These are phyloP conservation scores for Pantherophis vulpinus DNA, from an alignment of 2,797 vertebrate species.

Conservation along the genomic window DNA sequence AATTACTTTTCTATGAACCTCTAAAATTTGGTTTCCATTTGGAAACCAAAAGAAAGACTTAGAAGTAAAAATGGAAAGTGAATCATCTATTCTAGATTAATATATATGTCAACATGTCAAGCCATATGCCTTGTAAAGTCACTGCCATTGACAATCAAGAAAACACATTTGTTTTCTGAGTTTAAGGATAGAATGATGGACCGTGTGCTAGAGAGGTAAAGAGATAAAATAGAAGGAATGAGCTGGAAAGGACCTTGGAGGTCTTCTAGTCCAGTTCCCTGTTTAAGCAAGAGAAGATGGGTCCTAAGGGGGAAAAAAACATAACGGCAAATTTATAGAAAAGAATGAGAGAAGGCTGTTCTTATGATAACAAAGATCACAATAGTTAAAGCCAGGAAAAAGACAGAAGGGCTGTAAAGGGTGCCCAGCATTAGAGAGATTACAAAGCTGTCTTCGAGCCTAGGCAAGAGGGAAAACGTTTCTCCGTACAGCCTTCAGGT, in stretches of 20 bases:
- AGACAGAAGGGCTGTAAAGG: background rate
- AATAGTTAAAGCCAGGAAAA: background rate
- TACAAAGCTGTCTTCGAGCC: background rate
- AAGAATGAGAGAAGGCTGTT: background rate
- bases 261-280: background rate
- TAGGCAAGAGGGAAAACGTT: background rate
- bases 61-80: background rate
- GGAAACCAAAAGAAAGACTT: background rate
- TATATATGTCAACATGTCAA: background rate
- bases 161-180: background rate
- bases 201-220: background rate
- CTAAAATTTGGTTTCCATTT: background rate
- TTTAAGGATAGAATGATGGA: background rate
- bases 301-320: accelerated
- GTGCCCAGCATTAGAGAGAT: background rate
- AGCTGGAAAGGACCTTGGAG: too few relatives aligned
- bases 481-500: background rate
- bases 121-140: background rate
- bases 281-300: background rate
- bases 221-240: background rate
- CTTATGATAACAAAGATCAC: background rate
- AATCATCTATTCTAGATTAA: background rate
- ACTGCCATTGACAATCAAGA: background rate
- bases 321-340: background rate
- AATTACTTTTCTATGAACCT: background rate